phyloP scores from a whole-genome alignment of 2,797 vertebrate genomes.

The Ceyx erithaca region DNA sequence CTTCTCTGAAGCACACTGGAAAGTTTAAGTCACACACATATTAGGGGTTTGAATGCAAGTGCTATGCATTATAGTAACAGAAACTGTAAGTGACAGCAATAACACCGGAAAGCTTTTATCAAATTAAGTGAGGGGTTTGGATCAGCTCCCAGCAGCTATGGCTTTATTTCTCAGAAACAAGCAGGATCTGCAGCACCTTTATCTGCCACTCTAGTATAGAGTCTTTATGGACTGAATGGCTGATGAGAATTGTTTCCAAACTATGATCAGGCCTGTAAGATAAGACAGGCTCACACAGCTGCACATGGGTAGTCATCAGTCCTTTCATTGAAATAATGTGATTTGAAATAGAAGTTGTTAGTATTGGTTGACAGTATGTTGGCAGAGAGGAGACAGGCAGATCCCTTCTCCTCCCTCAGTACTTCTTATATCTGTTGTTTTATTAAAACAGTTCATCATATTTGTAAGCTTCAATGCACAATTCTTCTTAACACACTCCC shows the following conservation, averaged over 20 bases:
- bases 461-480: conserved; percentile 59
- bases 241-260: not conserved
- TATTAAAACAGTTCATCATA: conserved; percentile 54
- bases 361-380: conserved; percentile 7
- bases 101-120: conserved; percentile 47
- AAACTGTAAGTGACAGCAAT: conserved; percentile 21
- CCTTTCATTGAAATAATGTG: not conserved
- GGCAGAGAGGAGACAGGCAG: not conserved
- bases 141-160: not conserved
- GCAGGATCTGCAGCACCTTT: not conserved
- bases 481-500: conserved; percentile 26
- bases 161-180: conserved; percentile 27
- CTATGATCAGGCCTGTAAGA: not conserved
- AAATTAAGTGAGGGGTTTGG: conserved; percentile 31
- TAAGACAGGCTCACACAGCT: not conserved
- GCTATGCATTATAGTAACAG: not conserved
- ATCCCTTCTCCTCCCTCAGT: conserved; percentile 1
- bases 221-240: not conserved
- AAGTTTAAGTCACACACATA: not conserved
- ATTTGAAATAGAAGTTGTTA: not conserved
- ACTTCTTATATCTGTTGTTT: conserved; percentile 3
- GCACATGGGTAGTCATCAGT: not conserved
- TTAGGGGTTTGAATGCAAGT: not conserved
- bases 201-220: not conserved
- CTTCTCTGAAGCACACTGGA: not conserved